Percentiles rank a stretch among this genome's conserved stretches.
Evolutionary conservation across 2,888 invertebrate genomes (phyloP).

Genomic region (Mayetiola destructor): DNA sequence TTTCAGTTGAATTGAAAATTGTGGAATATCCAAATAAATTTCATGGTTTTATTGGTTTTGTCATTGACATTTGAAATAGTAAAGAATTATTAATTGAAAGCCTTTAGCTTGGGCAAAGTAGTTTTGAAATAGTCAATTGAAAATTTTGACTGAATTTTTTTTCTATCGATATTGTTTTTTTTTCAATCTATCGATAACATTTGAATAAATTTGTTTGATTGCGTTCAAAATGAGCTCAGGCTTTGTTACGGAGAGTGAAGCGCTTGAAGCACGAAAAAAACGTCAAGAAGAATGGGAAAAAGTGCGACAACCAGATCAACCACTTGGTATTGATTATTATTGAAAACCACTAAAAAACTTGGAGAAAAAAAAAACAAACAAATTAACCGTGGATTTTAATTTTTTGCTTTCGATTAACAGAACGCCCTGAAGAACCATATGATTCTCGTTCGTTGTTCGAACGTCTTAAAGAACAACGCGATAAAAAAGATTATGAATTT

Average conservation of each 20-base stretch:
- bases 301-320: conserved; percentile 80
- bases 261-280: conserved; percentile 60
- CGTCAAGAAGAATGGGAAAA: conserved; percentile 96
- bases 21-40: too few species aligned
- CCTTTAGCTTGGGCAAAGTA: too few species aligned
- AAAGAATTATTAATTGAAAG: too few species aligned
- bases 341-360: conserved; percentile 15
- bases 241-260: conserved; percentile 78
- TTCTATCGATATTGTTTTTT: too few species aligned
- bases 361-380: background rate
- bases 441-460: conserved; percentile 83
- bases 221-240: conserved; percentile 81
- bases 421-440: conserved; percentile 72
- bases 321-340: conserved; percentile 49
- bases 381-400: background rate
- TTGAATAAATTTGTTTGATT: too few species aligned
- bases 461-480: conserved; percentile 80
- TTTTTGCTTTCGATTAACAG: conserved; percentile 36
- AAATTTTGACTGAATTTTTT: too few species aligned
- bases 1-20: too few species aligned
- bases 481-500: conserved; percentile 81
- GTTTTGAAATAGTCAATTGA: too few species aligned
- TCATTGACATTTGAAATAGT: too few species aligned
- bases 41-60: too few species aligned
- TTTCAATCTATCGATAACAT: too few species aligned